Base-by-base conservation (phyloP, 2,888 invertebrate genomes). In the Heliconius ismenius region DNA sequence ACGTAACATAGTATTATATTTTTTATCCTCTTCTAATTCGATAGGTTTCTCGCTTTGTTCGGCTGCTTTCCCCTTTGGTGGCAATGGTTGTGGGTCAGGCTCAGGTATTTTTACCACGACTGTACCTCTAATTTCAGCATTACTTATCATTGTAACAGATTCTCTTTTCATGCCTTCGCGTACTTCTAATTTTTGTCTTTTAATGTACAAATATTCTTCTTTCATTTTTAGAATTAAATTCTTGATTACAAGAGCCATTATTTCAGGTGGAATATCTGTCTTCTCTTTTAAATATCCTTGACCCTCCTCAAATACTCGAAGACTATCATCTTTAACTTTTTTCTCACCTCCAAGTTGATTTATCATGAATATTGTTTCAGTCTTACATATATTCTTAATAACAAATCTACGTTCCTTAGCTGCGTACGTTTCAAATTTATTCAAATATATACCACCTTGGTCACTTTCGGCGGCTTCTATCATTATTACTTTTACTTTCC, bases 361-460 rank as follows among this genome's bases (percentile, higher is more conserved):
- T 6, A 93, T 86, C 94, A 94, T 94, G 79, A 93, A 93, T 74
- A 91, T 90, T 4, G 93, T 93, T 86, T 94, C 93, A 1, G 92
- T 90, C 86, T 90, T 92, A 79, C 90, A 91, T 73, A 94, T 93
- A 82, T 92, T 93, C 84, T 93, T 94, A 4, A 93, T 86, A 0
- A 94, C 92, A 83, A 91, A 93, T 81, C 94, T 84, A 83, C 88
- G 91, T 81, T 93, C 93, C 83, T 90, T 85, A 0, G 89, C 87
- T 6, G 93, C 91, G 79, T 85, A 90, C 3, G 79, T 85, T 84
- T 93, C 94, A 70, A 93, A 94, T 80, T 90, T 93, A 77, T 87
- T 89, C 26, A 94, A 83, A 82, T 92, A 93, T 11, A 91, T 88
- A 43, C 89, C 86, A 78, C 92, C 93, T 81, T 91, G 90, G n/a